Evolutionary conservation across 2,113 vertebrate genomes (phyloP).

Genomic region (Antigone vipio): DNA sequence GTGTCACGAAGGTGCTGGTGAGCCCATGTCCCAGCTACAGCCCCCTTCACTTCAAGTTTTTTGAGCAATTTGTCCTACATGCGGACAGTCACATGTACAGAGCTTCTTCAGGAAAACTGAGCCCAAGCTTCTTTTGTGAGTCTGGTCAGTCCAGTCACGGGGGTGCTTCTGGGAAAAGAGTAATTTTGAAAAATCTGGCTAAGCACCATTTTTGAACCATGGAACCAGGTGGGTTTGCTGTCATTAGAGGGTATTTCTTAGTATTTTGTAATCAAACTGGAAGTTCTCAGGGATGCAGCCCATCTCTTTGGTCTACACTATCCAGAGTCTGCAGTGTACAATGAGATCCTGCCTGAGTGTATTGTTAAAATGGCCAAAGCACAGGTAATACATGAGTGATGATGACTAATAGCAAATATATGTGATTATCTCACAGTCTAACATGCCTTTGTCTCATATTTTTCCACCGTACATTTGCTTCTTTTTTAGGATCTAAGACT

Average conservation of each 20-base stretch:
- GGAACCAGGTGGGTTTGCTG: not conserved
- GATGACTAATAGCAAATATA: not conserved
- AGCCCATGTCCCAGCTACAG: not conserved
- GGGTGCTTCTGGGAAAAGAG: not conserved
- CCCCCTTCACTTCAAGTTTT: not conserved
- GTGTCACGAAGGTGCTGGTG: not conserved
- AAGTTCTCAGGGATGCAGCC: not conserved
- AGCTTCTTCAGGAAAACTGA: not conserved
- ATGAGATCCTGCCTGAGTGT: not conserved
- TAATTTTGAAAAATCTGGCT: not conserved
- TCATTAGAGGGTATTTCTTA: not conserved
- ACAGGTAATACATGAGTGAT: not conserved
- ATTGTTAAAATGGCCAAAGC: not conserved
- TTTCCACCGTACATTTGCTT: not conserved
- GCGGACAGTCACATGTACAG: not conserved
- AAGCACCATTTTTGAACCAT: not conserved
- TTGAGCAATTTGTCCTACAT: not conserved
- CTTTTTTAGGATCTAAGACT: not conserved
- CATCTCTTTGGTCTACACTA: not conserved
- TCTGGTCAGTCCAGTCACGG: not conserved
- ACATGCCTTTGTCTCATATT: not conserved
- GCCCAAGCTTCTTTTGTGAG: not conserved
- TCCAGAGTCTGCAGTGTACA: not conserved
- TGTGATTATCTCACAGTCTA: not conserved
- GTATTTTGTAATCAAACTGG: not conserved